Conservation (phyloP, 2,797 vertebrate species). For the Poeciliopsis infans region DNA sequence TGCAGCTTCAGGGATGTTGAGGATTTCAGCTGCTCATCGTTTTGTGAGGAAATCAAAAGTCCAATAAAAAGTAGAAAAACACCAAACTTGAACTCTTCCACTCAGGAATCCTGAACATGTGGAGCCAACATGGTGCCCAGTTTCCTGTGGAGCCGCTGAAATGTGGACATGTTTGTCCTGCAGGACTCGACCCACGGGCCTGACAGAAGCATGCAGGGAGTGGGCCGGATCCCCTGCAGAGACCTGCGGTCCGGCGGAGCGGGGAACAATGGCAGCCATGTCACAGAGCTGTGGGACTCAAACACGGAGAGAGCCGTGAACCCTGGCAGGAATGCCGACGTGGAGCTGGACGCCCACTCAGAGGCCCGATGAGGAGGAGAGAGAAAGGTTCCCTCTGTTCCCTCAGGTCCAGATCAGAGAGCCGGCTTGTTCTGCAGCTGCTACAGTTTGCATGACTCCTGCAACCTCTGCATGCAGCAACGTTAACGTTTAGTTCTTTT, state of each 20-base stretch:
- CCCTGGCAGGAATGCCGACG: constrained; percentile 77
- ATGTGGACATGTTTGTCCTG: constrained; percentile 48
- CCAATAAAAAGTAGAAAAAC: neutral
- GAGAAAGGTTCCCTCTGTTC: constrained; percentile 60
- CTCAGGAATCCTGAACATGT: constrained; percentile 16
- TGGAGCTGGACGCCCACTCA: constrained; percentile 74
- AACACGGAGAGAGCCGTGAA: constrained; percentile 77
- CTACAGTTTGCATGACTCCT: constrained; percentile 28
- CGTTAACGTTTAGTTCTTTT: neutral
- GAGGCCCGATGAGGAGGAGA: constrained; percentile 53
- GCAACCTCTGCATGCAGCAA: constrained; percentile 3
- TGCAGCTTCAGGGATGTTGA: neutral
- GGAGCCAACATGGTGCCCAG: constrained; percentile 48
- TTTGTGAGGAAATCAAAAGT: neutral
- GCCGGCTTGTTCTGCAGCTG: constrained; percentile 9
- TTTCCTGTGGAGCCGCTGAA: constrained; percentile 44
- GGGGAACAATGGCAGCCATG: constrained; percentile 77
- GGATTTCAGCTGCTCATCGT: neutral
- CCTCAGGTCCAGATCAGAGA: constrained; percentile 14
- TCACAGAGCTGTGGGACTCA: constrained; percentile 77
- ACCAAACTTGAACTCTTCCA: neutral
- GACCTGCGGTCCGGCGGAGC: constrained; percentile 62
- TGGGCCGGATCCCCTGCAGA: constrained; percentile 69
- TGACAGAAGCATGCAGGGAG: constrained; percentile 71
- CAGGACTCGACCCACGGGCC: constrained; percentile 66